phyloP scores from a whole-genome alignment of 2,888 invertebrate species.

The Creontiades dilutus region DNA sequence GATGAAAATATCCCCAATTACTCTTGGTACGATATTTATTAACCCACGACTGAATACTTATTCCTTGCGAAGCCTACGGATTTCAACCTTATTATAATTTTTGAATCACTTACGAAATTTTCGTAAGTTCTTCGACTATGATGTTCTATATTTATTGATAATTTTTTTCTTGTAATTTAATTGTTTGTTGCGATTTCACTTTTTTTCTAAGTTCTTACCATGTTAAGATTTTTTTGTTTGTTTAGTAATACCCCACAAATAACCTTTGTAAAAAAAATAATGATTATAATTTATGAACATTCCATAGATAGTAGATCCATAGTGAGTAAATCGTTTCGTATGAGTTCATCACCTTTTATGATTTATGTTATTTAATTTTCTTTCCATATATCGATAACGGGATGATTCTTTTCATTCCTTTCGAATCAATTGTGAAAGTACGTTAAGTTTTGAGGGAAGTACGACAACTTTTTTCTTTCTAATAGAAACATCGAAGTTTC shows the following conservation, averaged over 20 bases:
- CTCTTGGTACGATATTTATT: slow-evolving; percentile 22
- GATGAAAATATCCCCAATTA: neutral
- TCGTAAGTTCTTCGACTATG: neutral
- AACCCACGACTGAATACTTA: slow-evolving; percentile 32
- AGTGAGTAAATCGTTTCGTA: slow-evolving; percentile 30
- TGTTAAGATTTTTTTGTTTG: neutral
- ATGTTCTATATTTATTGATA: neutral
- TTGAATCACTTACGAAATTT: slow-evolving; percentile 6
- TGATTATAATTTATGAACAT: slow-evolving; percentile 39
- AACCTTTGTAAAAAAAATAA: slow-evolving; percentile 27
- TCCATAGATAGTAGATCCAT: slow-evolving; percentile 55
- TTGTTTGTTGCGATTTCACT: neutral
- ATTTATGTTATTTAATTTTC: neutral
- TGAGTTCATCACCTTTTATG: neutral
- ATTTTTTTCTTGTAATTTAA: neutral
- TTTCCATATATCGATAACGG: neutral
- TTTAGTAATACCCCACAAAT: slow-evolving; percentile 14
- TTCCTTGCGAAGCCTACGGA: slow-evolving; percentile 26
- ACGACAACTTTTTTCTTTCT: slow-evolving; percentile 46
- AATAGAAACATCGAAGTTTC: slow-evolving; percentile 76
- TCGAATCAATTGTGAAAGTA: too few relatives aligned
- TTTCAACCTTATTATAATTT: neutral
- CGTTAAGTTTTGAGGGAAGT: neutral
- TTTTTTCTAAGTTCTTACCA: neutral
- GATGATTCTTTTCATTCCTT: too few relatives aligned